Evolutionary conservation across 2,888 invertebrate species (phyloP).

Genomic region (Drosophila lacicola): DNA sequence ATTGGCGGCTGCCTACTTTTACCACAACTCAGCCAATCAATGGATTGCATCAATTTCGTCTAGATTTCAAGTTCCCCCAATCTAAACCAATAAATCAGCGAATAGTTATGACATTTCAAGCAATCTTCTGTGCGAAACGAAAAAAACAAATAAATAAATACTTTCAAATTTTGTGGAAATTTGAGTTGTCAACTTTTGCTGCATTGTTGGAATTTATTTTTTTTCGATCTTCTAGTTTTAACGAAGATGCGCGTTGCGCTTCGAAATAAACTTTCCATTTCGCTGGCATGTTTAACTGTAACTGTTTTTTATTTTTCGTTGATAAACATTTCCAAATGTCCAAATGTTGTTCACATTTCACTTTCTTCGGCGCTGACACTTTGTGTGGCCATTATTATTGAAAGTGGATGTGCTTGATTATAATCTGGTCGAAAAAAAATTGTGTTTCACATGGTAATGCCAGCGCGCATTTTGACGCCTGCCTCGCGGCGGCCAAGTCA

Average conservation of each 20-base stretch:
- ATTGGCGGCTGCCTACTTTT: conserved; percentile 13
- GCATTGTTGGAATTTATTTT: conserved; percentile 44
- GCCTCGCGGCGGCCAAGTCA: neutral
- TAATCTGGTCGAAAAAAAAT: conserved; percentile 65
- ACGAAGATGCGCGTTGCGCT: conserved; percentile 46
- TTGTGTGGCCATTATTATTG: conserved; percentile 69
- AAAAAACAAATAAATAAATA: conserved; percentile 42
- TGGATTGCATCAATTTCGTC: conserved; percentile 62
- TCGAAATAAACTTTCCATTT: conserved; percentile 69
- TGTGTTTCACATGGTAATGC: conserved; percentile 35
- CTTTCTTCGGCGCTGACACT: conserved; percentile 63
- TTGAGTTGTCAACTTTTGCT: conserved; percentile 21
- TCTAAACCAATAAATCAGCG: conserved; percentile 22
- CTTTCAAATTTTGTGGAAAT: conserved; percentile 56
- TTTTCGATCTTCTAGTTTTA: conserved; percentile 52
- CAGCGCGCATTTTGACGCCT: conserved; percentile 1
- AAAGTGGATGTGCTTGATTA: conserved; percentile 67
- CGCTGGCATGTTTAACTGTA: conserved; percentile 49
- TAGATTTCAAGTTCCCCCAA: conserved; percentile 17
- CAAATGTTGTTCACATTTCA: conserved; percentile 68
- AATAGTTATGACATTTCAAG: conserved; percentile 59
- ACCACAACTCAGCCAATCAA: conserved; percentile 7
- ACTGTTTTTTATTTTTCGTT: conserved; percentile 29
- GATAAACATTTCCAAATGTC: conserved; percentile 65
- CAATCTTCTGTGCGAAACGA: conserved; percentile 9